These are phyloP conservation scores for Cheilosia scutellata DNA, from an alignment of 2,888 invertebrate species.

Conservation along the genomic window DNA sequence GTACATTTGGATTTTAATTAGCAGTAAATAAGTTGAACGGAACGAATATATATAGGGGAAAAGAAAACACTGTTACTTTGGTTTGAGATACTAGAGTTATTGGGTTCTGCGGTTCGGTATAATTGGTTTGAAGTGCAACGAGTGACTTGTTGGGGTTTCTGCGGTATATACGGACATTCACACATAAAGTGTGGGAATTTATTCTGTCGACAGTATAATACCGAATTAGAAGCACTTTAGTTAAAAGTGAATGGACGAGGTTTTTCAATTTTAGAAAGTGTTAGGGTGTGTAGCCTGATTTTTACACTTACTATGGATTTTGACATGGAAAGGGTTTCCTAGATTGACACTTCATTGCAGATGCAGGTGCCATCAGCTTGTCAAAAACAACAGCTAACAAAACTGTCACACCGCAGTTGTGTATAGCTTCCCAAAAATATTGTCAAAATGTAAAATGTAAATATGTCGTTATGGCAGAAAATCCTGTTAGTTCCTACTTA, in stretches of 20 bases:
- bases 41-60: slow-evolving; percentile 8
- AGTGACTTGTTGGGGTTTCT: slow-evolving; percentile 30
- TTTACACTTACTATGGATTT: not conserved
- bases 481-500: too few relatives aligned
- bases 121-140: slow-evolving; percentile 53
- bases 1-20: slow-evolving; percentile 68
- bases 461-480: too few relatives aligned
- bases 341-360: too few relatives aligned
- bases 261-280: not conserved
- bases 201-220: not conserved
- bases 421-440: too few relatives aligned
- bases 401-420: too few relatives aligned
- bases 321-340: not conserved
- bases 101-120: slow-evolving; percentile 46
- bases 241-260: not conserved
- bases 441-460: too few relatives aligned
- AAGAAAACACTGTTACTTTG: slow-evolving; percentile 29
- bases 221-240: slow-evolving; percentile 20
- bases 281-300: too few relatives aligned
- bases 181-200: slow-evolving; percentile 42
- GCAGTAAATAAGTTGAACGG: slow-evolving; percentile 71
- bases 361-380: too few relatives aligned
- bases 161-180: slow-evolving; percentile 12
- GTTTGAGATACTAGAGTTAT: slow-evolving; percentile 40
- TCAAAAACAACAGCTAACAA: too few relatives aligned